Evolutionary conservation across 2,888 invertebrate species (phyloP), one percentile per base, ranked within the genome.

Genomic region (Drosophila mettleri): DNA sequence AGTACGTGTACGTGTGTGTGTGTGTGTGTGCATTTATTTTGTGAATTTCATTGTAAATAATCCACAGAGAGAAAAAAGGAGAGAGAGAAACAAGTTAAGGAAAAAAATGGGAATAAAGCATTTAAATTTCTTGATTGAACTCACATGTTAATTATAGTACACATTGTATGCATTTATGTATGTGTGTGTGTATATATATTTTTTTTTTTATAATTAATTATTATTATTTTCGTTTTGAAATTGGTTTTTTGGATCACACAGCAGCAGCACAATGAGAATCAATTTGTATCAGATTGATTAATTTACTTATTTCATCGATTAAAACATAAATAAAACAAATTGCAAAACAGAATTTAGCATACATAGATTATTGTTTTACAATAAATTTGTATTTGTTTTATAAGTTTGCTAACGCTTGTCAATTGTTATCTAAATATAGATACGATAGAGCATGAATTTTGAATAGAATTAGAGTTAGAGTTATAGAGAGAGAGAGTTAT

Each of bases 281-380:
- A 83, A 86, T 83, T 86, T 55, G 78, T 80, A 86, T 73, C 76
- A 83, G 27, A 86, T 86, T 83, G 86, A 83, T 83, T 86, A 83
- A 83, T 76, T 70, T 66, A 62, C 58, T 53, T 75, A 64, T 60
- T 59, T 79, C 48, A 65, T 45, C 48, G 48, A 64, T 49, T 54
- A 20, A 36, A 48, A 74, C 58, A 67, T 66, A 61, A 69, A 45
- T 51, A 16, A 49, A 62, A 60, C n/a, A 59, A 64, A 64, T 68
- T 72, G 75, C 75, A 69, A 55, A 64, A 72, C 39, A 63, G 68
- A 68, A 74, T 71, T 74, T 58, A 75, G 63, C 45, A 67, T 53
- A 71, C 45, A 67, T 53, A 71, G 51, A 27, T 62, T 49, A 62
- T 57, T 39, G 62, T 65, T 41, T 18, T 36, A 52, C 64, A 62